Conservation (phyloP, 2,113 vertebrate species). For the Pterocles burchelli region DNA sequence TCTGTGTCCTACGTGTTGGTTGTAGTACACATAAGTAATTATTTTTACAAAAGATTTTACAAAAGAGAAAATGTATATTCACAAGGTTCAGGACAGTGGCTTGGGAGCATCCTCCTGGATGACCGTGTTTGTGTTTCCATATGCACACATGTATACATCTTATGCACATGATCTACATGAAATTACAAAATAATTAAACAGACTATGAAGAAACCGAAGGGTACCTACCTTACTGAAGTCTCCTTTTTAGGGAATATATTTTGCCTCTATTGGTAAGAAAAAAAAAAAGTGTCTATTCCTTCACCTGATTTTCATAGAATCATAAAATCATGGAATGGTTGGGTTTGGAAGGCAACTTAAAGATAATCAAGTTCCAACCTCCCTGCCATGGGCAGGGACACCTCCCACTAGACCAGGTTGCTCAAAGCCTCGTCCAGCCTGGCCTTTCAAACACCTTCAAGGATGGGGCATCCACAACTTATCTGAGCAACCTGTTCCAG, state of each 20-base stretch:
- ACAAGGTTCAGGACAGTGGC: fast-evolving
- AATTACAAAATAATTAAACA: neutral
- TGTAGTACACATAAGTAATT: neutral
- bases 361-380: too few relatives aligned
- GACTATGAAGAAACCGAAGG: neutral
- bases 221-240: neutral
- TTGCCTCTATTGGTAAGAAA: neutral
- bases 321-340: too few relatives aligned
- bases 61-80: neutral
- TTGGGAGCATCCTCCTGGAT: neutral
- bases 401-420: too few relatives aligned
- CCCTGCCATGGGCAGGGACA: too few relatives aligned
- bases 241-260: neutral
- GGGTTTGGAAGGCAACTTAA: too few relatives aligned
- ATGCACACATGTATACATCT: neutral
- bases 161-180: neutral
- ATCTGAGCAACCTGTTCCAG: too few relatives aligned
- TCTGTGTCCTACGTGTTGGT: neutral
- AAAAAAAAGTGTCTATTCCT: fast-evolving
- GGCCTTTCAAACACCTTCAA: too few relatives aligned
- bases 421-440: too few relatives aligned
- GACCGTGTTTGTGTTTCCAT: neutral
- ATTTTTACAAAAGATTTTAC: neutral
- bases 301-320: neutral
- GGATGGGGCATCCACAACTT: too few relatives aligned